Conservation (phyloP, 2,113 vertebrate species). For the Neodontobutis hainanensis region DNA sequence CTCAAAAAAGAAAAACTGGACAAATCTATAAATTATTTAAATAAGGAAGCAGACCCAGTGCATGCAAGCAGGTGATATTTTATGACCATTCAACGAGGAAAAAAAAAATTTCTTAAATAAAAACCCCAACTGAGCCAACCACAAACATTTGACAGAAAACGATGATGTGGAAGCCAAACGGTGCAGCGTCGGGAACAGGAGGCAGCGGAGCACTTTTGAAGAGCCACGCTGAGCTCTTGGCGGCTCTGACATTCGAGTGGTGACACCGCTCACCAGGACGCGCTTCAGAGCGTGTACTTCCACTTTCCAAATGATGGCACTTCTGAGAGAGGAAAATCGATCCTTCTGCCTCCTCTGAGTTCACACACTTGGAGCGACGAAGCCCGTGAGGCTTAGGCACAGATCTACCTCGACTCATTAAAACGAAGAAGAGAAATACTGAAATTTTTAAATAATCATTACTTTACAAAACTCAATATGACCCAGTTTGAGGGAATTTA, state of each 20-base stretch:
- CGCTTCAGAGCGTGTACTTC: constrained; percentile 64
- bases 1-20: no score
- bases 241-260: constrained; percentile 25
- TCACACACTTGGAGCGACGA: constrained; percentile 49
- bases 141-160: constrained; percentile 56
- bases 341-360: constrained; percentile 68
- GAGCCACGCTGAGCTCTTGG: constrained; percentile 67
- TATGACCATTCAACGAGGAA: no score
- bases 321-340: constrained; percentile 71
- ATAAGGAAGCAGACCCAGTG: no score
- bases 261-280: constrained; percentile 62
- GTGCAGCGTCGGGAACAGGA: constrained; percentile 49
- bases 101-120: constrained; percentile 23
- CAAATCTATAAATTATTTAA: no score
- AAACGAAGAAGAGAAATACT: constrained; percentile 25
- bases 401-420: constrained; percentile 52
- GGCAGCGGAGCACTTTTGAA: constrained; percentile 59
- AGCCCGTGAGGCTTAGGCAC: constrained; percentile 40
- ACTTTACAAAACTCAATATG: no score
- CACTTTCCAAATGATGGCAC: constrained; percentile 70
- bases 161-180: constrained; percentile 46
- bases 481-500: no score
- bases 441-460: no score
- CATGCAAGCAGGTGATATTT: no score
- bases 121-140: constrained; percentile 62